Evolutionary conservation across 2,888 invertebrate species (phyloP).

Genomic region (Sminthurides aquaticus): DNA sequence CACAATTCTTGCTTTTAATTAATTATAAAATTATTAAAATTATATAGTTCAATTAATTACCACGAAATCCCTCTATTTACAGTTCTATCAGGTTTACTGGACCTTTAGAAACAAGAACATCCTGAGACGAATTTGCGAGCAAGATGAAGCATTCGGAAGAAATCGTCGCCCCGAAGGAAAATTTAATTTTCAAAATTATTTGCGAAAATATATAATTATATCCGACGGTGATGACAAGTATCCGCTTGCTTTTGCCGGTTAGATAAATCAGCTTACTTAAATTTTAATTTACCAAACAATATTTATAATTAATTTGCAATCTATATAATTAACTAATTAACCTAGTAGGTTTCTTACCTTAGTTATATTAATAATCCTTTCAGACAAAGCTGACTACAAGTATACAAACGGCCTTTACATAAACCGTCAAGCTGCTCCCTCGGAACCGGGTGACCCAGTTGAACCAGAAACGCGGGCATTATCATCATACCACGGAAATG

Average conservation of each 20-base stretch:
- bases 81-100: not conserved
- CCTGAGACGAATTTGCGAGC: not conserved
- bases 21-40: slow-evolving; percentile 3
- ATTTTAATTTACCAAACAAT: too few species aligned
- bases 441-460: not conserved
- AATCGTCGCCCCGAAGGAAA: not conserved
- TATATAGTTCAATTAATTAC: not conserved
- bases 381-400: slow-evolving; percentile 1
- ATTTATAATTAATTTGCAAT: too few species aligned
- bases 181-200: not conserved
- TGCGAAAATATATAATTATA: not conserved
- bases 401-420: not conserved
- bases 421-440: not conserved
- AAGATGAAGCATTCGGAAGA: not conserved
- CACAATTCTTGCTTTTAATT: not conserved
- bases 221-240: not conserved
- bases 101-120: not conserved
- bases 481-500: not conserved
- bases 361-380: too few species aligned
- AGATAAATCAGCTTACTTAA: slow-evolving; percentile 1
- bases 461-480: not conserved
- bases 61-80: not conserved
- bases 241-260: not conserved
- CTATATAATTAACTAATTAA: too few species aligned
- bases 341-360: too few species aligned